phyloP scores from a whole-genome alignment of 1,140 invertebrate genomes.

The Acromyrmex charruanus region DNA sequence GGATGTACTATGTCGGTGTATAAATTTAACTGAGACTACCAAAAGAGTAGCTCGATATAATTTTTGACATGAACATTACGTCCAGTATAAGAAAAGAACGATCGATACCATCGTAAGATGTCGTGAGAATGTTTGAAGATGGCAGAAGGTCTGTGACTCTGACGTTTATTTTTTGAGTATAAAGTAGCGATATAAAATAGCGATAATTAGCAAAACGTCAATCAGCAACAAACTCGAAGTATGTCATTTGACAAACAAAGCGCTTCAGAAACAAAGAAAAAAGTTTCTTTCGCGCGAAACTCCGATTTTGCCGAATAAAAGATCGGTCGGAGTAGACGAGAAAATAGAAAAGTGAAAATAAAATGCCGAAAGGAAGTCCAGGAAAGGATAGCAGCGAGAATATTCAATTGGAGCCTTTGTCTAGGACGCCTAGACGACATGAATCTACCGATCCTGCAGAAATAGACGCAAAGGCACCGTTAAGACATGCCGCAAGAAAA shows the following conservation, averaged over 20 bases:
- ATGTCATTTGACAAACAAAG: slow-evolving; percentile 25
- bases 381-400: slow-evolving; percentile 83
- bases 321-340: background rate
- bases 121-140: background rate
- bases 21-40: slow-evolving; percentile 17
- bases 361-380: slow-evolving; percentile 67
- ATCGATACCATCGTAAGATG: slow-evolving; percentile 25
- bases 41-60: slow-evolving; percentile 48
- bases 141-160: background rate
- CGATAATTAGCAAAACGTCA: slow-evolving; percentile 10
- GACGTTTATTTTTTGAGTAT: slow-evolving; percentile 41
- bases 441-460: slow-evolving; percentile 83
- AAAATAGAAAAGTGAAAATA: slow-evolving; percentile 18
- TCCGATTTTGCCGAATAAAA: slow-evolving; percentile 18
- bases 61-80: slow-evolving; percentile 52
- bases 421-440: slow-evolving; percentile 83
- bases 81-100: slow-evolving; percentile 36
- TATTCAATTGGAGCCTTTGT: slow-evolving; percentile 84
- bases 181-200: background rate
- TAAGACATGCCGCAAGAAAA: slow-evolving; percentile 17
- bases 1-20: background rate
- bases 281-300: background rate
- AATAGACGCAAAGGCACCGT: slow-evolving; percentile 29
- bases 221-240: slow-evolving; percentile 2
- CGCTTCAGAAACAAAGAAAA: background rate